Evolutionary conservation across 1,140 invertebrate species (phyloP), one percentile per base, ranked within the genome.

Genomic region (Varroa destructor): DNA sequence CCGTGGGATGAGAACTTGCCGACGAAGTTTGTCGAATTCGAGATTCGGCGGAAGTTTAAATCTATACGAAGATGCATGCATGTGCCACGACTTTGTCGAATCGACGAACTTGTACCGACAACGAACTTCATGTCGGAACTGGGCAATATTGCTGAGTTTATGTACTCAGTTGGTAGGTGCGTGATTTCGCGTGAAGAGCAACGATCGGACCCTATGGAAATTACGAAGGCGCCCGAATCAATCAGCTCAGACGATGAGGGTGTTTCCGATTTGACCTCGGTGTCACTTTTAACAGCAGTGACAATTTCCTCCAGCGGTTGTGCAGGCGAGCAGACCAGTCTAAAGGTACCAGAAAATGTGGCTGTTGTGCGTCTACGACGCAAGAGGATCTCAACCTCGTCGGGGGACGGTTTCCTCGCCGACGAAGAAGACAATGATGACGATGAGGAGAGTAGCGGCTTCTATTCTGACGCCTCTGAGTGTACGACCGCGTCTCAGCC

Each of bases 71-170:
- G 46, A 37, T 67, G 61, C 37, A 67, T 67, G 40, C 46, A 67
- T 37, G 61, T 67, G 40, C 61, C 61, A 40, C 40, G 61, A 36
- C 61, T 67, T 1, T 43, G 61, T 46, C 40, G 61, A 5, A 67
- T 67, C 61, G 61, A 67, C 61, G 61, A 67, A 46, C 61, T 67
- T 37, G 61, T 67, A 2, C 61, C 61, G 14, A 67, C 61, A 12
- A 67, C 61, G 10, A 67, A 67, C 61, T 67, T 67, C 37, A 67
- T 67, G 61, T 67, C 61, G 2, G 61, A 67, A 67, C 61, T 67
- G 12, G 61, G 61, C 14, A 67, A 67, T 37, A 67, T 67, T 8
- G 61, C 61, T 5, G 61, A 67, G 2, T 67, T 67, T 37, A 67
- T 67, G 61, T 67, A 67, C 46, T 67, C 61, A 12, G 8, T 67